phyloP scores from a whole-genome alignment of 2,888 invertebrate species.

The Drosophila mulleri region DNA sequence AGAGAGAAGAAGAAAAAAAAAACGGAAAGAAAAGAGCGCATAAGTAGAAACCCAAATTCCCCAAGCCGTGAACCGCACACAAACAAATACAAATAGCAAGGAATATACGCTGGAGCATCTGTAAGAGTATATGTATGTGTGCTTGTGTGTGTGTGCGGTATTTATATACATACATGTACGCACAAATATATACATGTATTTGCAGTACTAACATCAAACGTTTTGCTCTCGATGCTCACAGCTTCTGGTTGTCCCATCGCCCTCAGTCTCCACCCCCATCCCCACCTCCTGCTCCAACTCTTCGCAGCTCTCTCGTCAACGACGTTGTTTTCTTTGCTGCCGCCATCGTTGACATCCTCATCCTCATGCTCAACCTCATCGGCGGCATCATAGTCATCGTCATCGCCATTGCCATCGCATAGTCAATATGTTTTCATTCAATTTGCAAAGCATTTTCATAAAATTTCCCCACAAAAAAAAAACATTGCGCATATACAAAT shows the following conservation, averaged over 20 bases:
- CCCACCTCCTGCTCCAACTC: not conserved
- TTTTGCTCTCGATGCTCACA: constrained; percentile 53
- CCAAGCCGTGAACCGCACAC: constrained; percentile 38
- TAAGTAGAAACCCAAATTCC: constrained; percentile 48
- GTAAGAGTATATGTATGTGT: not conserved
- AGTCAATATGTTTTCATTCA: constrained; percentile 83
- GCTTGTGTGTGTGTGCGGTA: constrained; percentile 17
- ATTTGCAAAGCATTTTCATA: constrained; percentile 82
- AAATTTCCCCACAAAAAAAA: constrained; percentile 80
- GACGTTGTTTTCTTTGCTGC: constrained; percentile 73
- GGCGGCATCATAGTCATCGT: constrained; percentile 33
- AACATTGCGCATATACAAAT: constrained; percentile 74
- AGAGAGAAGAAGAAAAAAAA: not conserved
- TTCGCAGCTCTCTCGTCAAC: constrained; percentile 48
- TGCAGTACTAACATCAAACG: constrained; percentile 76
- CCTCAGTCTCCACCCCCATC: not conserved
- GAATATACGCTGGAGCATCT: constrained; percentile 19
- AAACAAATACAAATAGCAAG: constrained; percentile 63
- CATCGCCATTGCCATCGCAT: constrained; percentile 63
- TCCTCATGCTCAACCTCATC: constrained; percentile 43
- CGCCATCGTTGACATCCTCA: constrained; percentile 65
- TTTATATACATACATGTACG: constrained; percentile 36
- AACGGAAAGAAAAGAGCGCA: constrained; percentile 30
- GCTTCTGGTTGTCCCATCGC: constrained; percentile 14
- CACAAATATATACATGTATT: constrained; percentile 73